A percentile compares a stretch with the other conserved stretches of the same genome.
These are phyloP conservation scores for Lonchura striata DNA, from an alignment of 2,113 vertebrate species.

Conservation along the genomic window DNA sequence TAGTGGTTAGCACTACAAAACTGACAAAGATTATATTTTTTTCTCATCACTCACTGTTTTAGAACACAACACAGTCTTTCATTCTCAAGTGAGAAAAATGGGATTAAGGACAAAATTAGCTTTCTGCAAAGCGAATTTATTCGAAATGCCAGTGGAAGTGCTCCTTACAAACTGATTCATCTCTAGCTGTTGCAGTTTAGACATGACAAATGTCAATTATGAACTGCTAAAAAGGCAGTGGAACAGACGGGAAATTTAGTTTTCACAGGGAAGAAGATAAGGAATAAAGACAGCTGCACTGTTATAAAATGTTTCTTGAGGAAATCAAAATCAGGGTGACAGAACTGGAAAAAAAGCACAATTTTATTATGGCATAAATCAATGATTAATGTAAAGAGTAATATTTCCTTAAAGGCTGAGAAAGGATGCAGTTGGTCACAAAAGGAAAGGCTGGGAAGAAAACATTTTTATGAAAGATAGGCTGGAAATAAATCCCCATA, in stretches of 20 bases:
- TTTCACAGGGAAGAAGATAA: not conserved
- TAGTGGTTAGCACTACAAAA: not conserved
- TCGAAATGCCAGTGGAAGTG: not conserved
- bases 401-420: not conserved
- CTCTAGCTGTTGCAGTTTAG: not conserved
- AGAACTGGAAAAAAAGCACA: not conserved
- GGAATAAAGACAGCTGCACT: not conserved
- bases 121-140: not conserved
- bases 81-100: not conserved
- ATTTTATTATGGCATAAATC: not conserved
- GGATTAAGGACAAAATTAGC: not conserved
- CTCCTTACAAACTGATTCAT: not conserved
- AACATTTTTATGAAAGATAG: not conserved
- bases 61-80: not conserved
- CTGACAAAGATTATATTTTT: not conserved
- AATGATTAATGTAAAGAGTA: not conserved
- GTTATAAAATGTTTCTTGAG: not conserved
- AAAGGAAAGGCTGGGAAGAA: not conserved
- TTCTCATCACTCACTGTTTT: not conserved
- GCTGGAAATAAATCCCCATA: not conserved
- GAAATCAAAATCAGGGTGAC: not conserved
- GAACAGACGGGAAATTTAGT: not conserved
- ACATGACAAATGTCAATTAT: not conserved
- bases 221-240: not conserved
- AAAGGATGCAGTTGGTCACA: not conserved